Percentiles rank a stretch among this genome's conserved stretches.
phyloP scores from a whole-genome alignment of 2,113 vertebrate genomes.

The Pholis gunnellus region DNA sequence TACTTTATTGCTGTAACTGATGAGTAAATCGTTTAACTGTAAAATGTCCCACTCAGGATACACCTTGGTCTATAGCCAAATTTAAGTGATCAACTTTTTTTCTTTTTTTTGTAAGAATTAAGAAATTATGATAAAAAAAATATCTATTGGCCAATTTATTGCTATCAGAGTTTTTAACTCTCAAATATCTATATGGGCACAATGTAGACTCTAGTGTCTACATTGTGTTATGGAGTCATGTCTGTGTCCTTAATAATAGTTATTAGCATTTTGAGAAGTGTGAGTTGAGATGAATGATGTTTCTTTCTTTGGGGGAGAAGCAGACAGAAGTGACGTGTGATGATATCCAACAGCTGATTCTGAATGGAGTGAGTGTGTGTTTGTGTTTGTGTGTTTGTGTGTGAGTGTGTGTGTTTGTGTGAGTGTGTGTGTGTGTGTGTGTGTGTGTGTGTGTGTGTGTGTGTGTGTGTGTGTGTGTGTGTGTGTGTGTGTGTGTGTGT shows the following conservation, averaged over 20 bases:
- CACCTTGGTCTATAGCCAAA: neutral
- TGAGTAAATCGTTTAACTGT: neutral
- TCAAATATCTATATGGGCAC: neutral
- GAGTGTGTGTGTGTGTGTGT: slow-evolving; percentile 2
- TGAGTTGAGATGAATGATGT: slow-evolving; percentile 40
- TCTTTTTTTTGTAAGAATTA: neutral
- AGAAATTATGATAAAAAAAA: neutral
- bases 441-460: neutral
- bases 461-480: too few relatives aligned
- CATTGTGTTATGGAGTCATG: neutral
- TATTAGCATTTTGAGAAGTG: neutral
- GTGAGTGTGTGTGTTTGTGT: too few relatives aligned
- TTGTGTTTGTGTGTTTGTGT: neutral
- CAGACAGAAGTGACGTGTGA: slow-evolving; percentile 53
- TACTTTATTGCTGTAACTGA: neutral
- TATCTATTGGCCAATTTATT: neutral
- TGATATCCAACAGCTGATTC: slow-evolving; percentile 68
- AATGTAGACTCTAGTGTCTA: neutral
- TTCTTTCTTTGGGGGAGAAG: slow-evolving; percentile 16
- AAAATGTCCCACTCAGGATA: neutral
- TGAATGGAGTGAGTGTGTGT: slow-evolving; percentile 26
- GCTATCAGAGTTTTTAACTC: neutral
- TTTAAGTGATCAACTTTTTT: neutral
- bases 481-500: too few relatives aligned
- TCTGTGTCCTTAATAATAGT: neutral